Conservation (phyloP, 2,113 vertebrate genomes). For the Ursus arctos region DNA sequence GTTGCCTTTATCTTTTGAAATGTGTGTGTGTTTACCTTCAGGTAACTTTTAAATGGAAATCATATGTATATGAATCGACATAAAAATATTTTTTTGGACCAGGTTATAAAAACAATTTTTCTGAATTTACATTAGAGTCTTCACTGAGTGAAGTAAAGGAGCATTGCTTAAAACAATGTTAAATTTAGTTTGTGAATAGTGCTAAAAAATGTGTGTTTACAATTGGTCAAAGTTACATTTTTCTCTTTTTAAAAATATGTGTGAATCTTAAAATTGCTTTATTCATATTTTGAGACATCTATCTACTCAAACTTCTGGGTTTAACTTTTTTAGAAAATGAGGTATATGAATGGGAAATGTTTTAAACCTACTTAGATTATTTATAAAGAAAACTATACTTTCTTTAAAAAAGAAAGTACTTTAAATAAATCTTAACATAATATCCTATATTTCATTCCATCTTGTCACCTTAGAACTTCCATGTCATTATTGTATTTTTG, state of each 20-base stretch:
- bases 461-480: neutral
- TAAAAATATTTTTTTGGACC: neutral
- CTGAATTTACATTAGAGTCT: neutral
- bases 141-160: constrained; percentile 10
- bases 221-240: neutral
- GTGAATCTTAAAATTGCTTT: neutral
- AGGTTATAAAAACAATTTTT: constrained; percentile 10
- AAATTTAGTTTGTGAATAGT: neutral
- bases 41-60: constrained; percentile 42
- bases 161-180: neutral
- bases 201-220: neutral
- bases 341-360: neutral
- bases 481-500: neutral
- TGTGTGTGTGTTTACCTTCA: neutral
- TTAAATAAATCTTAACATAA: neutral
- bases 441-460: neutral
- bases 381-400: neutral
- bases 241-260: neutral
- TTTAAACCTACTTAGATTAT: neutral
- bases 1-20: constrained; percentile 10
- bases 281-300: neutral
- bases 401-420: neutral
- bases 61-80: neutral
- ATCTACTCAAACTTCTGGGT: neutral
- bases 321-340: constrained; percentile 17